These are phyloP conservation scores for Agrochola macilenta DNA, from an alignment of 2,888 invertebrate species.

Conservation along the genomic window DNA sequence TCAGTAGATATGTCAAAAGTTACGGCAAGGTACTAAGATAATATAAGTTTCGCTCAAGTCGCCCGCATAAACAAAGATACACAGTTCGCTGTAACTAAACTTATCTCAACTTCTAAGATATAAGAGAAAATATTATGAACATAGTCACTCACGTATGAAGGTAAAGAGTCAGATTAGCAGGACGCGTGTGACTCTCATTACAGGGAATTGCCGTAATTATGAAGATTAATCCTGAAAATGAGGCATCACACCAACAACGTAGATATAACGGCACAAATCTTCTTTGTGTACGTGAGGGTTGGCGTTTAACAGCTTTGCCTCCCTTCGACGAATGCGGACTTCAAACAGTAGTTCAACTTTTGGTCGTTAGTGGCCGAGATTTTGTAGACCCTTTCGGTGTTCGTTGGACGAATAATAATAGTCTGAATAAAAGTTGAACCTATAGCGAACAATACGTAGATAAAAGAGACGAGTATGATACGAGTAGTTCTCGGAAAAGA, in stretches of 20 bases:
- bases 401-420: constrained; percentile 56
- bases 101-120: constrained; percentile 58
- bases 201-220: constrained; percentile 73
- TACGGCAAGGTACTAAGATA: constrained; percentile 42
- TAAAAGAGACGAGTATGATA: constrained; percentile 14
- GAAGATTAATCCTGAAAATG: constrained; percentile 75
- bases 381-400: constrained; percentile 53
- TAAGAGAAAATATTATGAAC: constrained; percentile 64
- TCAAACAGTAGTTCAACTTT: constrained; percentile 63
- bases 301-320: constrained; percentile 60
- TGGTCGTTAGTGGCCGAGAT: constrained; percentile 56
- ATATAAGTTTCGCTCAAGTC: constrained; percentile 52
- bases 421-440: constrained; percentile 44
- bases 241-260: constrained; percentile 69
- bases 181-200: constrained; percentile 72
- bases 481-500: constrained; percentile 12
- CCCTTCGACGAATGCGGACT: constrained; percentile 50
- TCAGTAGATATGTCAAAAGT: constrained; percentile 57
- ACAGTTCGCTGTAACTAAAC: constrained; percentile 46
- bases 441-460: constrained; percentile 20
- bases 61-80: constrained; percentile 60
- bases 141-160: constrained; percentile 67
- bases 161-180: constrained; percentile 71
- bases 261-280: constrained; percentile 66
- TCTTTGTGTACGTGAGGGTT: constrained; percentile 69